Base-by-base conservation (phyloP, 2,797 vertebrate genomes). In the Enteromius anoplus region DNA sequence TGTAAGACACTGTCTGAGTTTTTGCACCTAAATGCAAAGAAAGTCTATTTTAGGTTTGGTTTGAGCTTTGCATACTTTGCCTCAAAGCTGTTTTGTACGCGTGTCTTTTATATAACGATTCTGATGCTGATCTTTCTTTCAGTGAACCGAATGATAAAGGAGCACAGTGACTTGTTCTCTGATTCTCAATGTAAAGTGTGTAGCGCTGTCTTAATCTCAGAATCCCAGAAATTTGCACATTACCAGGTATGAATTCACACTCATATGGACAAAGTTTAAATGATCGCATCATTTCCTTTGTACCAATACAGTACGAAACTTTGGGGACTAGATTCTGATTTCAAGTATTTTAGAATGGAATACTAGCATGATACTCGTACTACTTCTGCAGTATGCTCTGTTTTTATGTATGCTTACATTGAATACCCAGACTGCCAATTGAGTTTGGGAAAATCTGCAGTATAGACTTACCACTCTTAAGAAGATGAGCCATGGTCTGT, bases 191-290 rank as follows among this genome's bases (percentile, higher is more conserved):
- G 97, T 92, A 97, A 97, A 93, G 95, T 99, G 87, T 99, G 97
- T 93, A 98, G 94, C 45, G 97, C 97, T 70, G 94, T 96, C 90
- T 95, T 99, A 65, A 98, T 97, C 91, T 98, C 97, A 0, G 96
- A 98, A 88, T 98, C 97, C 71, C 97, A 99, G 93, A 96, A 97
- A 89, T 94, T 98, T 90, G 97, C 97, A 75, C 97, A 98, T 91
- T 98, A 98, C 89, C 97, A 97, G 97, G 97, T 98, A 92, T 78
- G 66, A 60, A n/a, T 32, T 40, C 14, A 32, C 11, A 42, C 7
- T 17, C 60, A 49, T 37, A 66, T 81, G 51, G 42, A 49, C 23
- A 53, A 17, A 26, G 45, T 66, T 69, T 80, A 64, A 42, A 73
- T 68, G 26, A 32, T 60, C 6, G 34, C 64, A 55, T 15, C 40